Conservation (phyloP, 2,888 invertebrate species). For the Scaptomyza caliginosa region DNA sequence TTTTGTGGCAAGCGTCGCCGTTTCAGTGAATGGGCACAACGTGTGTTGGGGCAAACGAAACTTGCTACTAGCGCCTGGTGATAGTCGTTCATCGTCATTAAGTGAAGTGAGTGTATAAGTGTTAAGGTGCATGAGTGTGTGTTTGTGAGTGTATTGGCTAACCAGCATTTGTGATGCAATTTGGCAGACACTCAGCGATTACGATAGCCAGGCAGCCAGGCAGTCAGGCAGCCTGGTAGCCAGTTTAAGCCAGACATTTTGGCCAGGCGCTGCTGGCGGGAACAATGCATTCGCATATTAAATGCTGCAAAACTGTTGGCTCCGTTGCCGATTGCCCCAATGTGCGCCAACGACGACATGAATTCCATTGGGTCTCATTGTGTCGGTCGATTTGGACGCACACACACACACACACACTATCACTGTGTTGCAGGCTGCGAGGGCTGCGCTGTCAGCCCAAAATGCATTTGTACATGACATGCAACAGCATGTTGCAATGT, state of each 20-base stretch:
- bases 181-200: slow-evolving; percentile 65
- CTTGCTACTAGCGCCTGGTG: slow-evolving; percentile 36
- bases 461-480: slow-evolving; percentile 17
- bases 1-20: slow-evolving; percentile 50
- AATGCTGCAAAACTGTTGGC: slow-evolving; percentile 9
- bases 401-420: neutral
- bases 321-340: slow-evolving; percentile 46
- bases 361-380: slow-evolving; percentile 9
- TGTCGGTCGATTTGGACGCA: neutral
- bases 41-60: slow-evolving; percentile 23
- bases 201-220: slow-evolving; percentile 48
- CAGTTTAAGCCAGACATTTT: neutral
- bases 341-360: slow-evolving; percentile 6
- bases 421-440: slow-evolving; percentile 1
- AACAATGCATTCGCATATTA: slow-evolving; percentile 27
- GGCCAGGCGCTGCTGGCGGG: slow-evolving; percentile 17
- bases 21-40: slow-evolving; percentile 50
- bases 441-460: slow-evolving; percentile 8
- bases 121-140: slow-evolving; percentile 21
- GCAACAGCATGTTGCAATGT: slow-evolving; percentile 16
- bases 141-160: slow-evolving; percentile 36
- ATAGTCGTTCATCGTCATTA: slow-evolving; percentile 49
- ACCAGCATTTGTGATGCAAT: slow-evolving; percentile 63
- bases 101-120: slow-evolving; percentile 43
- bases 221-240: slow-evolving; percentile 21